These are phyloP conservation scores for Lutraria lutraria DNA, from an alignment of 2,888 invertebrate species.

Conservation along the genomic window DNA sequence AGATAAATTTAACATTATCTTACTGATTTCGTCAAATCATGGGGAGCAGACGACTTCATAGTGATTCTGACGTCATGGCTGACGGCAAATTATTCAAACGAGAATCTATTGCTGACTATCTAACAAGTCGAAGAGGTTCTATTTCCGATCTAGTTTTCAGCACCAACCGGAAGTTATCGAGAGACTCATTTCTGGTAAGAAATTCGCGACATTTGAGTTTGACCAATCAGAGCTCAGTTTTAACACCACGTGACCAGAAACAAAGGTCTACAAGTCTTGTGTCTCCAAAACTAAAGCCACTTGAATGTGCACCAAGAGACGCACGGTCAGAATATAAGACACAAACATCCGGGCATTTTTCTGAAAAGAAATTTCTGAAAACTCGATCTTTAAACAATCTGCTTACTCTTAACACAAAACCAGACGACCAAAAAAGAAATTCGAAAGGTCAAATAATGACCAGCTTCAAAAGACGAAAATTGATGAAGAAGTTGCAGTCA, in stretches of 20 bases:
- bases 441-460: constrained; percentile 36
- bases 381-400: constrained; percentile 54
- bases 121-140: constrained; percentile 61
- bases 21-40: neutral
- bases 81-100: constrained; percentile 38
- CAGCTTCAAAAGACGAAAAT: constrained; percentile 34
- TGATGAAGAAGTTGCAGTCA: constrained; percentile 57
- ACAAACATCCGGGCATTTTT: neutral
- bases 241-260: constrained; percentile 45
- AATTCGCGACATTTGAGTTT: constrained; percentile 54
- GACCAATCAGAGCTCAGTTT: constrained; percentile 38
- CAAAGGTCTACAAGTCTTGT: constrained; percentile 50
- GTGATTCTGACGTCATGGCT: constrained; percentile 55
- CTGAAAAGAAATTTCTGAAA: constrained; percentile 45
- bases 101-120: constrained; percentile 60
- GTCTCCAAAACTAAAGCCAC: neutral
- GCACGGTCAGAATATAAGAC: constrained; percentile 21
- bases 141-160: constrained; percentile 66
- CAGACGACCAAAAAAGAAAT: constrained; percentile 28
- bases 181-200: constrained; percentile 47
- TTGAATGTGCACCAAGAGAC: neutral
- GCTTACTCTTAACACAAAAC: neutral
- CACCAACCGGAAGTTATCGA: constrained; percentile 52
- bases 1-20: neutral
- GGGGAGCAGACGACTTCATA: constrained; percentile 51